These are phyloP conservation scores for Falcunculus frontatus DNA, from an alignment of 2,113 vertebrate genomes.

Conservation along the genomic window DNA sequence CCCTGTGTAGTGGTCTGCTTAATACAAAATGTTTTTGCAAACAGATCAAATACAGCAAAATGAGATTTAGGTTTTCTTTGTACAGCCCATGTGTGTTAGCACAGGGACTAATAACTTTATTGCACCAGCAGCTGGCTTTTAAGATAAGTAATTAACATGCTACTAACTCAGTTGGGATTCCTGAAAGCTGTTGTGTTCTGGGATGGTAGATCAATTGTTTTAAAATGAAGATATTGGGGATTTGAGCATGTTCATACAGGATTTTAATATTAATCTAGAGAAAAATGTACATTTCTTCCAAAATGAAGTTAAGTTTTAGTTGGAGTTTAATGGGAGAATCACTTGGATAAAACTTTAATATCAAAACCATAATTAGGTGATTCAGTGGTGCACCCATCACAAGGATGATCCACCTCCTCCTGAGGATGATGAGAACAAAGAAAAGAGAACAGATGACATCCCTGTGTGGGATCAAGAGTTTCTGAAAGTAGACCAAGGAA, in stretches of 20 bases:
- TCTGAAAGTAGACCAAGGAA: conserved; percentile 99
- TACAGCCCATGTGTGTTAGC: background rate
- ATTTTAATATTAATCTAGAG: background rate
- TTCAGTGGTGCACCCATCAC: conserved; percentile 99
- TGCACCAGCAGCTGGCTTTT: background rate
- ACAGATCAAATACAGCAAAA: background rate
- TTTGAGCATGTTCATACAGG: background rate
- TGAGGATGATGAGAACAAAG: conserved; percentile 99
- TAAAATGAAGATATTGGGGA: background rate
- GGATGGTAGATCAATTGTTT: background rate
- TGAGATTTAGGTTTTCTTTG: background rate
- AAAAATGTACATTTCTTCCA: background rate
- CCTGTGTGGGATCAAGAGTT: conserved; percentile 99
- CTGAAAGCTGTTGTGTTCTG: background rate
- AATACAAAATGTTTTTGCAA: background rate
- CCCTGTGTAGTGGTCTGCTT: background rate
- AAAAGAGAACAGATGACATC: conserved; percentile 98
- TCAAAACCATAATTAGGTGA: conserved; percentile 79
- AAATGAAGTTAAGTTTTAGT: background rate
- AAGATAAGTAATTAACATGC: background rate
- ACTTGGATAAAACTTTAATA: background rate
- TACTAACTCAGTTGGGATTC: background rate
- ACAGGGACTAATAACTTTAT: background rate
- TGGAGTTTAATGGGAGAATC: background rate
- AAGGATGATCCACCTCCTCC: conserved; percentile 98